These are phyloP conservation scores for Urophycis tenuis DNA, from an alignment of 2,797 vertebrate species.

Conservation along the genomic window DNA sequence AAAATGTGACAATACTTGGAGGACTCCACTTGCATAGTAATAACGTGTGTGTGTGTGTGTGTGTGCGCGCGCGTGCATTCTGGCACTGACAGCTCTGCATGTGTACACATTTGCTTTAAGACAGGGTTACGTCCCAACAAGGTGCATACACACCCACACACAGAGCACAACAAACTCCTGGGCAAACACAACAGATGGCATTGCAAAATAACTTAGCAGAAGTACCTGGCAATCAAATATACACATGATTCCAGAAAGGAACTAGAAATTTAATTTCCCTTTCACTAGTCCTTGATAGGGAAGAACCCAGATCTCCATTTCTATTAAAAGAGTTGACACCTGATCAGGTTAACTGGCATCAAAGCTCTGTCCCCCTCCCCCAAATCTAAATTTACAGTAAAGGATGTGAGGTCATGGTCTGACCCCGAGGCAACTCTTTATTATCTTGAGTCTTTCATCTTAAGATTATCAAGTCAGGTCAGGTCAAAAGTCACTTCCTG, in stretches of 20 bases:
- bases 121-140: slow-evolving; percentile 28
- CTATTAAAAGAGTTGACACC: background rate
- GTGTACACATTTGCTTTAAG: slow-evolving; percentile 23
- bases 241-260: slow-evolving; percentile 91
- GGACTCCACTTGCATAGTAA: slow-evolving; percentile 86
- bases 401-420: background rate
- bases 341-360: background rate
- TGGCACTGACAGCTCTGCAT: slow-evolving; percentile 56
- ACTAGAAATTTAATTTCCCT: slow-evolving; percentile 86
- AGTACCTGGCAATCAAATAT: slow-evolving; percentile 82
- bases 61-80: slow-evolving; percentile 68
- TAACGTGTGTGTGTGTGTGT: slow-evolving; percentile 75
- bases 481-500: slow-evolving; percentile 15
- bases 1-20: slow-evolving; percentile 50
- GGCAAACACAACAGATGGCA: slow-evolving; percentile 68
- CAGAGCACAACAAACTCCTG: slow-evolving; percentile 1
- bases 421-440: slow-evolving; percentile 15
- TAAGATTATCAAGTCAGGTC: no score
- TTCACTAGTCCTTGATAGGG: slow-evolving; percentile 67
- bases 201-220: slow-evolving; percentile 70
- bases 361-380: background rate
- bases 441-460: slow-evolving; percentile 42
- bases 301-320: slow-evolving; percentile 26
- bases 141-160: slow-evolving; percentile 47
- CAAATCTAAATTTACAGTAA: background rate